Evolutionary conservation across 2,888 invertebrate genomes (phyloP), one percentile per base, ranked within the genome.

Genomic region (Clanis bilineata): DNA sequence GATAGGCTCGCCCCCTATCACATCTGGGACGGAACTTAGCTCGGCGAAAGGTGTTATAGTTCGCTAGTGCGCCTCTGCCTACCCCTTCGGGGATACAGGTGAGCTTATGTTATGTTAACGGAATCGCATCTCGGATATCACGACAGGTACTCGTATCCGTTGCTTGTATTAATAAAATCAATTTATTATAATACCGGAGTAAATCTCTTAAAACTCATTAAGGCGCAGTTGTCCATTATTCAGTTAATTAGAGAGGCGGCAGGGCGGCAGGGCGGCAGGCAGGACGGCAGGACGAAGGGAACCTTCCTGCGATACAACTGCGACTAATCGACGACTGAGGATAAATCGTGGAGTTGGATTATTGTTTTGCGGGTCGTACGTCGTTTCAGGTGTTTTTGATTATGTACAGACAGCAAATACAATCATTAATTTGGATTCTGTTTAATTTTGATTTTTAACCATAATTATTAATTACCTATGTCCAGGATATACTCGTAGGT

Each of bases 341-440:
- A 66, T 70, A 68, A 70, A 68, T 70, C 66, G 63, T 59, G 56
- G 65, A 70, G 66, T 70, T 70, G 64, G 70, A 65, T 70, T 70
- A 70, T 85, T 86, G 86, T 86, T 85, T 82, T 51, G 51, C 51
- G 47, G 75, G 74, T 74, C 77, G 76, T 72, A 69, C 72, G 74
- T 71, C 69, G 79, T 81, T 58, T 82, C 85, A 85, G 87, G 86
- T 86, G 82, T 78, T 80, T 83, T 80, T 77, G 79, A 80, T 78
- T 74, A 69, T 65, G 85, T 83, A 86, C 64, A 62, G 86, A 67
- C 60, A 58, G 82, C 82, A 86, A 9, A 68, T 62, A 12, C 22
- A 6, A 28, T 28, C 12, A 23, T n/a, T 56, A 0, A 1, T n/a
- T 56, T 39, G 9, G 56, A 9, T 32, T 32, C 9, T 32, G n/a